Evolutionary conservation across 1,140 invertebrate genomes (phyloP).

Genomic region (Ectropis grisescens): DNA sequence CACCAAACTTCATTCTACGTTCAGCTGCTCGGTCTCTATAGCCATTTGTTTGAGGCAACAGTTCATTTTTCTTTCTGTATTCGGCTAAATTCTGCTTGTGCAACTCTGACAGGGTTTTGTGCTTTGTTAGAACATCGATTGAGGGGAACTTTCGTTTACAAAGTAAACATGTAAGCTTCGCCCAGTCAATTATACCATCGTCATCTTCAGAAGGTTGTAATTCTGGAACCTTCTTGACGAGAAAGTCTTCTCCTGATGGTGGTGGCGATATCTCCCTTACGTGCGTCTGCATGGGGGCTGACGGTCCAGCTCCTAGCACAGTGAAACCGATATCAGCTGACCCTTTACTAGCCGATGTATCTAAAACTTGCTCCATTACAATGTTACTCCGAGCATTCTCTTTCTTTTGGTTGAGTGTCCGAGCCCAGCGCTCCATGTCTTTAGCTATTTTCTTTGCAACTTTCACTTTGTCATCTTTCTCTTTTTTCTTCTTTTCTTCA

Average conservation of each 20-base stretch:
- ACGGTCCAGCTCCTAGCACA: slow-evolving; percentile 79
- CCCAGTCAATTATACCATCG: slow-evolving; percentile 83
- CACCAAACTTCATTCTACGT: slow-evolving; percentile 93
- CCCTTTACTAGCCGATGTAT: slow-evolving; percentile 68
- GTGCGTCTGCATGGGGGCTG: slow-evolving; percentile 47
- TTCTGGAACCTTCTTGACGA: slow-evolving; percentile 70
- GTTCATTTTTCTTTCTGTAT: slow-evolving; percentile 68
- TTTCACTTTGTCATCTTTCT: slow-evolving; percentile 92
- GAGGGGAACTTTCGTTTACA: slow-evolving; percentile 96
- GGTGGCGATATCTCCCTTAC: slow-evolving; percentile 46
- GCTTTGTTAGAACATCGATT: slow-evolving; percentile 89
- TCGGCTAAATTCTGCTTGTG: slow-evolving; percentile 94
- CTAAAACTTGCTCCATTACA: slow-evolving; percentile 68
- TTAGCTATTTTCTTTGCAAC: slow-evolving; percentile 98
- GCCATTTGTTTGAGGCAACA: slow-evolving; percentile 68
- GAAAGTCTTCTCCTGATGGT: slow-evolving; percentile 69
- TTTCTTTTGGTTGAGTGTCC: slow-evolving; percentile 97
- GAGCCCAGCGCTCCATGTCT: slow-evolving; percentile 97
- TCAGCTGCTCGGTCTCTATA: slow-evolving; percentile 97
- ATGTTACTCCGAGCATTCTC: slow-evolving; percentile 81
- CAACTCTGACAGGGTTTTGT: slow-evolving; percentile 93
- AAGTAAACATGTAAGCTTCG: slow-evolving; percentile 92
- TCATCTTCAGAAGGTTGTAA: slow-evolving; percentile 68
- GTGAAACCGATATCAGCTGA: slow-evolving; percentile 93
- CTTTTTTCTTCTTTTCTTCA: slow-evolving; percentile 71